Evolutionary conservation across 2,113 vertebrate species (phyloP).

Genomic region (Ceratotherium simum): DNA sequence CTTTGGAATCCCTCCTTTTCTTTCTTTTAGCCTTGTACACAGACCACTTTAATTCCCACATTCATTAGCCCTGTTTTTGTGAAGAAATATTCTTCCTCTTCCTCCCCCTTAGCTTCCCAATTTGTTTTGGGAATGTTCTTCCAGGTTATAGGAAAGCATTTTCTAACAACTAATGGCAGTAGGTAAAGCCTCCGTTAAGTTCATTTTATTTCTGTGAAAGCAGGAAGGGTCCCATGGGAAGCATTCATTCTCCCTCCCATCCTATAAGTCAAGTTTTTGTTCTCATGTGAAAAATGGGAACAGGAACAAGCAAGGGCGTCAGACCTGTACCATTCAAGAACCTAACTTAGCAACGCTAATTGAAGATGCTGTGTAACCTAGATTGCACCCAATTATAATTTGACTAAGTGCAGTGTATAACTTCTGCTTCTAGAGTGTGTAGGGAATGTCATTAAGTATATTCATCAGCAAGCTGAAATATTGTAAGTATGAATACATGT

Average conservation of each 20-base stretch:
- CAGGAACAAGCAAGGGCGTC: neutral
- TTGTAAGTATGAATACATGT: neutral
- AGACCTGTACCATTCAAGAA: neutral
- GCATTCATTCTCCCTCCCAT: neutral
- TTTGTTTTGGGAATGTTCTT: neutral
- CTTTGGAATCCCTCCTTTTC: neutral
- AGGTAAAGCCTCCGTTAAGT: neutral
- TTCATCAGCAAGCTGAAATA: neutral
- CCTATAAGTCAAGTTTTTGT: neutral
- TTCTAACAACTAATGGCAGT: neutral
- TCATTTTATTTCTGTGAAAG: slow-evolving; percentile 39
- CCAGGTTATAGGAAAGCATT: neutral
- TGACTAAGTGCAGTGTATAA: neutral
- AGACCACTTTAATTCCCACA: neutral
- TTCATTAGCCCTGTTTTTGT: neutral
- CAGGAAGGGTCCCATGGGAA: neutral
- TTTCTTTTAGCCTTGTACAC: neutral
- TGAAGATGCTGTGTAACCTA: neutral
- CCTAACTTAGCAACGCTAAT: neutral
- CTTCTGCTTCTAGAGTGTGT: neutral
- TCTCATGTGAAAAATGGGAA: neutral
- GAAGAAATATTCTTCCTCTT: neutral
- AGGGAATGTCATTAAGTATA: neutral
- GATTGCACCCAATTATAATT: neutral
- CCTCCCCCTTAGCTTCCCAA: neutral